phyloP scores from a whole-genome alignment of 92 coral and sea anemone species.

The Umimayanthus kanabou region DNA sequence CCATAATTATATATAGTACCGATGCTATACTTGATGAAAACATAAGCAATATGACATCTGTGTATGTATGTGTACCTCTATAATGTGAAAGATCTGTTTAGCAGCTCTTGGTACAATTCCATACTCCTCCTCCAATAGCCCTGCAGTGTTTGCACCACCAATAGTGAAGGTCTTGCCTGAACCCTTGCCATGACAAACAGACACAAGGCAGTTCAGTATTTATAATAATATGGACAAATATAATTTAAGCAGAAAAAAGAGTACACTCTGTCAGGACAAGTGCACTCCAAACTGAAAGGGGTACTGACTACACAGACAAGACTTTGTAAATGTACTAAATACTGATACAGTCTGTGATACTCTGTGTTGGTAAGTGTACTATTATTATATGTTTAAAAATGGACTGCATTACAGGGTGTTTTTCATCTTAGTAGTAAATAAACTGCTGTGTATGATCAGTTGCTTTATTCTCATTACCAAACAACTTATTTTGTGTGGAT shows the following conservation, averaged over 20 bases:
- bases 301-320: neutral
- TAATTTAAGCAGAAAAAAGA: no score
- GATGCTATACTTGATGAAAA: no score
- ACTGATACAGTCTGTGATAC: neutral
- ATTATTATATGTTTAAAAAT: no score
- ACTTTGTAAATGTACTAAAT: no score
- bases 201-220: neutral
- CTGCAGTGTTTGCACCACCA: conserved; percentile 92
- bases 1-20: no score
- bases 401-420: no score
- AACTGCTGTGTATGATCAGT: no score
- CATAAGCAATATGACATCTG: no score
- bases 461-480: no score
- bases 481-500: no score
- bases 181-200: conserved; percentile 55
- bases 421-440: no score
- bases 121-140: conserved; percentile 84
- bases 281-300: neutral
- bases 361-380: neutral
- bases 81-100: conserved; percentile 84
- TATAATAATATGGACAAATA: neutral
- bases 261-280: no score
- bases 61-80: conserved; percentile 62
- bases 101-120: conserved; percentile 94
- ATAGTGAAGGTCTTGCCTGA: conserved; percentile 96